Evolutionary conservation across 1,140 invertebrate genomes (phyloP), one percentile per base, ranked within the genome.

Genomic region (Drosophila subobscura): DNA sequence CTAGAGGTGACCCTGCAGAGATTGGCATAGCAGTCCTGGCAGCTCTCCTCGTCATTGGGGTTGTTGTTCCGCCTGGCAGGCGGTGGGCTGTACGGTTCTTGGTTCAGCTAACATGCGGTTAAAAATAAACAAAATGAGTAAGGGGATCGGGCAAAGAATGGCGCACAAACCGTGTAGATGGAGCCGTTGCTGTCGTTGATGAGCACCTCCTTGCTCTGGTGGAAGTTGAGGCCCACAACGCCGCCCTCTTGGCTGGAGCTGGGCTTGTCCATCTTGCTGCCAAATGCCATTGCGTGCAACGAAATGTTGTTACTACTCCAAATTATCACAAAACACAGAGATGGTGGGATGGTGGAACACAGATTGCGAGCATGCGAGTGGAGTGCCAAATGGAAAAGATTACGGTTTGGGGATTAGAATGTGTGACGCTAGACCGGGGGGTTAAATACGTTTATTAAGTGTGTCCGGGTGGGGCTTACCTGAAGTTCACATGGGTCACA

Each of bases 121-220:
- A 40, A 1, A 56, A 27, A 42, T 5, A 3, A 5, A 20, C 16
- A 8, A 33, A 27, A 5, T 72, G 33, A 68, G 33, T 0, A 20
- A 10, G 2, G 42, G 1, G 22, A 2, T 20, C 12, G n/a, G 6
- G 22, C 25, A 5, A 4, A 14, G 25, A n/a, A 0, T 0, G 29
- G 8, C 16, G 1, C 63, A 91, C 92, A 79, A 77, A 93, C 92
- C 79, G 92, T 92, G 70, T 91, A 92, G 41, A 92, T 91, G 20
- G 91, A 92, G 50, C 96, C 95, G 89, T 96, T 97, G 27, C 93
- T 94, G 70, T 97, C 96, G 51, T 95, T 93, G 53, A 96, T 96
- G 12, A 97, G 93, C 78, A 96, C 94, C 92, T 97, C 96, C 94
- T 97, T 97, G 91, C 96, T 97, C 92, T 97, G 96, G 91, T 96